Evolutionary conservation across 2,888 invertebrate genomes (phyloP), one percentile per base, ranked within the genome.

Genomic region (Nebria salina): DNA sequence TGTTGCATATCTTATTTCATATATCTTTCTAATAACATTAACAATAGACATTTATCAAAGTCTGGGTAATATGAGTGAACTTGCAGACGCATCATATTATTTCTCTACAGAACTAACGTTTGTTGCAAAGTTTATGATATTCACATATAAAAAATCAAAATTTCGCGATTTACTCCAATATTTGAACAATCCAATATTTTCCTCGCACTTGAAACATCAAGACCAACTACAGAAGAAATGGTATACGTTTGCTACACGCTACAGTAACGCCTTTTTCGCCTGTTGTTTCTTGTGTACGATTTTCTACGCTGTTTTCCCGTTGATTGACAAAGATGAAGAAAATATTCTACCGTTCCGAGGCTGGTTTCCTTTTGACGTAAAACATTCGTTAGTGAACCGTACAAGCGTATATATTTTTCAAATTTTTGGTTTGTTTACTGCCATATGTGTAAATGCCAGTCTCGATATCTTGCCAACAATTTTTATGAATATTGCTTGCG

Each of bases 281-380:
- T 81, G 82, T 70, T 83, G 83, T 11, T 70, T 82, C 2, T 25
- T 82, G 5, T 76, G 82, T 9, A 76, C 83, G 0, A 9, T 83
- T 8, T 85, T 85, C 75, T 85, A 83, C 66, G 82, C 82, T 3
- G n/a, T 84, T 11, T 83, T 82, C 65, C 85, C 85, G 0, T 72
- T 84, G 15, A 65, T 84, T 11, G 83, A 83, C 42, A 81, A 81
- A 65, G 82, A 83, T 73, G 82, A 83, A 13, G 82, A 83, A 6
- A 82, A 81, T 72, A 75, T 83, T 72, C 75, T 84, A 66, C 83
- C 85, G 2, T 82, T 85, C 34, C 82, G 83, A 2, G 85, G 85
- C 34, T 85, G 85, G 85, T 84, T 83, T 75, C 85, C 85, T 1
- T 80, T 84, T 9, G 83, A 83, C 65, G 82, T 83, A 7, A 77